phyloP scores from a whole-genome alignment of 2,113 vertebrate genomes.

The Dendropsophus ebraccatus region DNA sequence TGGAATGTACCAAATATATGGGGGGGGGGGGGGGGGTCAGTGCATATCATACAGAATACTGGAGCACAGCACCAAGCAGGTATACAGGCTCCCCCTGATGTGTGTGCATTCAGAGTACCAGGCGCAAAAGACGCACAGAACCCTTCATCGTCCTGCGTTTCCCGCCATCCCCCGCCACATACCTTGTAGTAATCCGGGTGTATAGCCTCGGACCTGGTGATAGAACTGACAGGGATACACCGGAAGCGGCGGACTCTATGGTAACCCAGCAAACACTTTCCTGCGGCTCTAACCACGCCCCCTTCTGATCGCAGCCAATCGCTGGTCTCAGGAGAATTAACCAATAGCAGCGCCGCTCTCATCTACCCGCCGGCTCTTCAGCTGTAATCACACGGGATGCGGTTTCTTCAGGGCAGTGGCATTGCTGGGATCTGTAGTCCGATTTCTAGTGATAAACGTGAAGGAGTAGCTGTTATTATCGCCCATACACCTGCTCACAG shows the following conservation, averaged over 20 bases:
- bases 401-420: no score
- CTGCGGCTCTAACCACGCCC: not conserved
- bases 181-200: not conserved
- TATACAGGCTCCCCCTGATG: not conserved
- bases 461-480: no score
- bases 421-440: no score
- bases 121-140: not conserved
- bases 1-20: not conserved
- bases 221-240: not conserved
- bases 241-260: conserved; percentile 35
- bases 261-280: conserved; percentile 41
- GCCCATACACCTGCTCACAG: no score
- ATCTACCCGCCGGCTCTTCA: no score
- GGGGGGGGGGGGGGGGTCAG: no score
- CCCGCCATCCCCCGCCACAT: not conserved
- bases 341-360: not conserved
- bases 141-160: not conserved
- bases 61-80: not conserved
- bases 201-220: not conserved
- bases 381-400: no score
- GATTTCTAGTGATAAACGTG: no score
- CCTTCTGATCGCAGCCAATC: not conserved
- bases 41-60: no score
- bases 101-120: not conserved
- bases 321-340: not conserved